These are phyloP conservation scores for Drosophila pruinosa DNA, from an alignment of 1,140 invertebrate species.

Conservation along the genomic window DNA sequence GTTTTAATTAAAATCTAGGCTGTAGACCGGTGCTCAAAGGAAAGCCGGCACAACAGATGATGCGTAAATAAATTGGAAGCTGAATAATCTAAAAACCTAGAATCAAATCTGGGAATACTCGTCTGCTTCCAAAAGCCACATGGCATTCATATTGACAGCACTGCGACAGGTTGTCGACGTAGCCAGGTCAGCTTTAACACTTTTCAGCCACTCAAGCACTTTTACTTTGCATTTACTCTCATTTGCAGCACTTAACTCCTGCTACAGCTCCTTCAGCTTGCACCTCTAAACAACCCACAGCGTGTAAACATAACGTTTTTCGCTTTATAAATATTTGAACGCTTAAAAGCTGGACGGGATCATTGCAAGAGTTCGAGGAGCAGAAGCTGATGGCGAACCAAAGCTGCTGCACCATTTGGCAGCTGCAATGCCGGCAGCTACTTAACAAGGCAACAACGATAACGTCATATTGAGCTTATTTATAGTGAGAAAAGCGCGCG, in stretches of 20 bases:
- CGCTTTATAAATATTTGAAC: conserved; percentile 74
- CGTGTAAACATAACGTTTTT: conserved; percentile 66
- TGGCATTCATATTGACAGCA: background rate
- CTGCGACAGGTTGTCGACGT: background rate
- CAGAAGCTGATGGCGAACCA: conserved; percentile 9
- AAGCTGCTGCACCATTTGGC: conserved; percentile 21
- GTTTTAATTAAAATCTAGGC: conserved; percentile 7
- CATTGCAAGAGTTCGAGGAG: conserved; percentile 14
- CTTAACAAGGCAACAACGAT: conserved; percentile 36
- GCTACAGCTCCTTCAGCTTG: background rate
- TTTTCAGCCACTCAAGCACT: conserved; percentile 24
- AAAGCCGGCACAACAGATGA: background rate
- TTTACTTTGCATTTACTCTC: conserved; percentile 51
- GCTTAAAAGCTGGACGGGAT: conserved; percentile 63
- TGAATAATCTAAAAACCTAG: background rate
- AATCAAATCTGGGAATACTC: background rate
- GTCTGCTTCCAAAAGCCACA: background rate
- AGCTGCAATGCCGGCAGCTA: conserved; percentile 13
- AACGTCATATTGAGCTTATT: conserved; percentile 55
- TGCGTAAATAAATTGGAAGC: background rate
- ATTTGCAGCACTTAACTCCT: conserved; percentile 57
- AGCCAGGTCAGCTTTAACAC: conserved; percentile 1
- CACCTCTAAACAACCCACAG: conserved; percentile 27
- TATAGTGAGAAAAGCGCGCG: conserved; percentile 44
- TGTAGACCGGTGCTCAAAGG: background rate